Evolutionary conservation across 2,888 invertebrate genomes (phyloP).

Genomic region (Tupiocoris notatus): DNA sequence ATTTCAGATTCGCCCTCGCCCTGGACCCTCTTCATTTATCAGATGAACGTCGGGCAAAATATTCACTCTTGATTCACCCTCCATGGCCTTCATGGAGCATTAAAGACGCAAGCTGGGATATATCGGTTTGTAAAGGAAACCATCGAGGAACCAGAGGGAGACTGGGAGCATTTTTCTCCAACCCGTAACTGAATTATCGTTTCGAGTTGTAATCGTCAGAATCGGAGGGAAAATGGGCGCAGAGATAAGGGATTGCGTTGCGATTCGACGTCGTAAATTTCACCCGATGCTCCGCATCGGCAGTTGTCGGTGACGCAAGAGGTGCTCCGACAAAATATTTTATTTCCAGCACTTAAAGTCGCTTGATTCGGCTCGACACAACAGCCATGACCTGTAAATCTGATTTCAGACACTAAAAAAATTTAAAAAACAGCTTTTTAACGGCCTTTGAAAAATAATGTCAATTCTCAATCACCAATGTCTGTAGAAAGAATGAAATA

Average conservation of each 20-base stretch:
- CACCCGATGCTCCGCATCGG: conserved; percentile 27
- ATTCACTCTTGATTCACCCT: background rate
- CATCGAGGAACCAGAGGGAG: background rate
- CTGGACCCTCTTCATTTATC: conserved; percentile 8
- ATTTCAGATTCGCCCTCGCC: conserved; percentile 23
- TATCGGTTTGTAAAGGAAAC: background rate
- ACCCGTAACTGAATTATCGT: conserved; percentile 37
- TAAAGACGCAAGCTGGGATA: conserved; percentile 24
- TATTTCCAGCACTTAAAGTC: too few relatives aligned
- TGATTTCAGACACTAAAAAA: too few relatives aligned
- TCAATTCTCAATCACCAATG: too few relatives aligned
- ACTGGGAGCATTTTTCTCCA: conserved; percentile 35
- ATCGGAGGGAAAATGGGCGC: background rate
- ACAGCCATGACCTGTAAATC: too few relatives aligned
- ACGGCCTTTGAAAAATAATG: too few relatives aligned
- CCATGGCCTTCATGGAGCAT: conserved; percentile 28
- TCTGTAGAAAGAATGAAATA: too few relatives aligned
- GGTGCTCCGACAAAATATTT: too few relatives aligned
- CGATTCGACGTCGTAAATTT: conserved; percentile 25
- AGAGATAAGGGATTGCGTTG: background rate
- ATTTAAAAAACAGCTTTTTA: too few relatives aligned
- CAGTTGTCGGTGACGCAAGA: too few relatives aligned
- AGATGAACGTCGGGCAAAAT: background rate
- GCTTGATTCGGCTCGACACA: too few relatives aligned
- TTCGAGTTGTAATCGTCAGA: background rate